Percentiles rank a stretch among this genome's conserved stretches.
Evolutionary conservation across 2,888 invertebrate species (phyloP).

Genomic region (Lepeophtheirus nordmannii): DNA sequence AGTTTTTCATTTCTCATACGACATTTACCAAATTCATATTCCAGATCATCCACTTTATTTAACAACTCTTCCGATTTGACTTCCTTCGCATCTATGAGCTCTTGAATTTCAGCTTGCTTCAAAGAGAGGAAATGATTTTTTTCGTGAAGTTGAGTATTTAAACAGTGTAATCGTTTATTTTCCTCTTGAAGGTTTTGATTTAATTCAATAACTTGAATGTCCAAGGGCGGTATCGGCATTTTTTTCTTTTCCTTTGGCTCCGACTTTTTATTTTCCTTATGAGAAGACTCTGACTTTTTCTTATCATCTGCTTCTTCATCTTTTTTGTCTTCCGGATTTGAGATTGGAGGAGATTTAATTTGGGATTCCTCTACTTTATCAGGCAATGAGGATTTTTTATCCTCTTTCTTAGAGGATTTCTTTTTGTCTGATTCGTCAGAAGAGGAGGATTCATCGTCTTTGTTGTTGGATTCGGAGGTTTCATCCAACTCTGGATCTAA

Average conservation of each 20-base stretch:
- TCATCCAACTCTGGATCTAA: neutral
- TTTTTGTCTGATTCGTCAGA: neutral
- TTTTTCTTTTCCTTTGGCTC: neutral
- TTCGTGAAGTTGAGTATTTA: conserved; percentile 79
- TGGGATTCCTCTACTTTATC: too few species aligned
- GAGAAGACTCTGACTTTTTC: neutral
- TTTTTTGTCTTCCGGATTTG: neutral
- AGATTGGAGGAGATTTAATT: too few species aligned
- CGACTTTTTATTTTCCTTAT: neutral
- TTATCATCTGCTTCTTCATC: neutral
- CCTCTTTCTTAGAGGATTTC: neutral
- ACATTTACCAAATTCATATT: conserved; percentile 68
- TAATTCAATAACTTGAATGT: conserved; percentile 66
- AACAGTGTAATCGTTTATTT: conserved; percentile 74
- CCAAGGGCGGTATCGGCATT: conserved; percentile 41
- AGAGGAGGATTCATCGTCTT: neutral
- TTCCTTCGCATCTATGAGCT: conserved; percentile 73
- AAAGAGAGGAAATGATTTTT: conserved; percentile 56
- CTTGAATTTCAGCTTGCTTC: conserved; percentile 62
- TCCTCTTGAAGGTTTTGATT: conserved; percentile 75
- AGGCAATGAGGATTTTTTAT: too few species aligned
- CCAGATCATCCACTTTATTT: conserved; percentile 88
- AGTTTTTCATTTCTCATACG: conserved; percentile 62
- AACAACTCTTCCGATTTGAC: conserved; percentile 85
- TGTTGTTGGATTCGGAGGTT: neutral